Conservation (phyloP, 2,888 invertebrate species). For the Synanthedon tipuliformis region DNA sequence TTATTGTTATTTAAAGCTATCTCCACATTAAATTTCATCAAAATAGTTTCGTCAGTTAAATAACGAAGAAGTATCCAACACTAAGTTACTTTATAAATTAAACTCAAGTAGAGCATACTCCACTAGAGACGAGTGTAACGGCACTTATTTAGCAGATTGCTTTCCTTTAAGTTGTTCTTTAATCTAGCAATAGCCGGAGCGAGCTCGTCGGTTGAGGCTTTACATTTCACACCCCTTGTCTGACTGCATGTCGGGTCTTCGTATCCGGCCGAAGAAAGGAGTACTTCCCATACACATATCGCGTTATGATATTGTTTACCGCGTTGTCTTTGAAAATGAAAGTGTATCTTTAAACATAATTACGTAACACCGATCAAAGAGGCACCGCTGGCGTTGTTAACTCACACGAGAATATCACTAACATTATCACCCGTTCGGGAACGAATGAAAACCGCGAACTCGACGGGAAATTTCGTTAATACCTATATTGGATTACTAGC, state of each 20-base stretch:
- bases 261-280: not conserved
- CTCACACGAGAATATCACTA: slow-evolving; percentile 25
- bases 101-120: slow-evolving; percentile 36
- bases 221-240: slow-evolving; percentile 2
- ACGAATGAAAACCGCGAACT: slow-evolving; percentile 28
- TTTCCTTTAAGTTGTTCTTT: slow-evolving; percentile 69
- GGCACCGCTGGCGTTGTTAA: slow-evolving; percentile 19
- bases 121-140: slow-evolving; percentile 18
- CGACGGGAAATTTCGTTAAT: slow-evolving; percentile 49
- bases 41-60: slow-evolving; percentile 6
- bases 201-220: slow-evolving; percentile 3
- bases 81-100: not conserved
- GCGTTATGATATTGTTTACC: not conserved
- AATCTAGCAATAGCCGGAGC: slow-evolving; percentile 51
- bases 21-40: slow-evolving; percentile 1
- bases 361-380: slow-evolving; percentile 13
- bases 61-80: slow-evolving; percentile 1
- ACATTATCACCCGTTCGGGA: slow-evolving; percentile 21
- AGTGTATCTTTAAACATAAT: not conserved
- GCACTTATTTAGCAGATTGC: slow-evolving; percentile 71
- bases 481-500: slow-evolving; percentile 58
- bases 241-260: not conserved
- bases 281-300: not conserved
- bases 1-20: slow-evolving; percentile 9
- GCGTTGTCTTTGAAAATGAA: not conserved